Percentiles rank a stretch among this genome's conserved stretches.
These are phyloP conservation scores for Pseudomugil tenellus DNA, from an alignment of 2,797 vertebrate species.

Conservation along the genomic window DNA sequence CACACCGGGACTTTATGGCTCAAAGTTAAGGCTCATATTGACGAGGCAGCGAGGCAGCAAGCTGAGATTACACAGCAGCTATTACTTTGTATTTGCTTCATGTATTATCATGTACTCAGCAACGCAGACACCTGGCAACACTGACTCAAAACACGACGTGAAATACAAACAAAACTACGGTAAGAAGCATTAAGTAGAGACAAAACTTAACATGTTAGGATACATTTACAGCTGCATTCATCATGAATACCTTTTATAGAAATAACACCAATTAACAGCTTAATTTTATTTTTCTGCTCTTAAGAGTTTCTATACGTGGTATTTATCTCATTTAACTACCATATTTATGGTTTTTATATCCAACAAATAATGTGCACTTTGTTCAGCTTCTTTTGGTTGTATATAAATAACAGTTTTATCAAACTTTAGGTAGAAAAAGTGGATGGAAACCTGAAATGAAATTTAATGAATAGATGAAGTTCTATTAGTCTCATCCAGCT, in stretches of 20 bases:
- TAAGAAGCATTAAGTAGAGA: background rate
- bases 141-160: background rate
- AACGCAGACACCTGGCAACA: background rate
- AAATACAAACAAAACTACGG: background rate
- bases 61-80: conserved; percentile 5
- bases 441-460: background rate
- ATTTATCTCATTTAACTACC: background rate
- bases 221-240: background rate
- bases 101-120: conserved; percentile 23
- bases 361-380: background rate
- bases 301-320: background rate
- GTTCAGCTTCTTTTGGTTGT: background rate
- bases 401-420: background rate
- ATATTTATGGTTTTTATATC: background rate
- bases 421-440: background rate
- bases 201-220: background rate
- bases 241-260: background rate
- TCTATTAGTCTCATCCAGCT: background rate
- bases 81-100: conserved; percentile 23
- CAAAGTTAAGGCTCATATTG: conserved; percentile 31
- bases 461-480: background rate
- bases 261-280: background rate
- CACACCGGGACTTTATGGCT: background rate
- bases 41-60: conserved; percentile 18
- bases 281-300: background rate